Evolutionary conservation across 2,113 vertebrate genomes (phyloP).

Genomic region (Butorides virescens): DNA sequence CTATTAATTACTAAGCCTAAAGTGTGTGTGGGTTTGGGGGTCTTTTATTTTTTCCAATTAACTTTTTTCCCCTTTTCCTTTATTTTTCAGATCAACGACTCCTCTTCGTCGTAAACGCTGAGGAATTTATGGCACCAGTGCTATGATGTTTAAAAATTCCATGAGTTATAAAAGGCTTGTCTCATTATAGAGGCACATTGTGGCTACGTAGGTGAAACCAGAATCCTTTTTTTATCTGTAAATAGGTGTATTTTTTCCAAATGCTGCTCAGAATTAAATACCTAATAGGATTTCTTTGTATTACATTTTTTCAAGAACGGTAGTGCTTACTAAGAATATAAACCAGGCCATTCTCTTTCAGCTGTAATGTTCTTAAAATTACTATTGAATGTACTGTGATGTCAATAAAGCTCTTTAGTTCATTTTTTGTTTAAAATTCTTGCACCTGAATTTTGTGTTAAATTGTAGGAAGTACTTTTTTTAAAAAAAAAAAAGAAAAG

Average conservation of each 20-base stretch:
- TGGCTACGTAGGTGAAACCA: constrained; percentile 93
- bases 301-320: constrained; percentile 80
- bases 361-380: constrained; percentile 93
- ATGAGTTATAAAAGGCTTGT: constrained; percentile 99
- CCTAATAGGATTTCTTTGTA: constrained; percentile 88
- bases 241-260: constrained; percentile 93
- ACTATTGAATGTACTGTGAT: constrained; percentile 90
- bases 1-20: constrained; percentile 70
- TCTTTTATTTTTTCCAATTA: constrained; percentile 59
- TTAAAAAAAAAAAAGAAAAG: neutral
- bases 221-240: constrained; percentile 87
- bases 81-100: constrained; percentile 90
- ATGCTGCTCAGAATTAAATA: constrained; percentile 85
- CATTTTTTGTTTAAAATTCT: constrained; percentile 83
- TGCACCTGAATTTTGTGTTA: constrained; percentile 81
- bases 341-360: constrained; percentile 83
- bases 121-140: constrained; percentile 83
- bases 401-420: constrained; percentile 88
- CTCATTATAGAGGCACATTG: constrained; percentile 99
- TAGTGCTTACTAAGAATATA: constrained; percentile 83
- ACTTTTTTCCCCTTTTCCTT: constrained; percentile 66
- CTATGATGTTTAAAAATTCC: constrained; percentile 94
- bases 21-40: constrained; percentile 72
- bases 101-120: constrained; percentile 93
- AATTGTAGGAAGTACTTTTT: constrained; percentile 64